A percentile compares a stretch with the other conserved stretches of the same genome.
Evolutionary conservation across 2,888 invertebrate genomes (phyloP).

Genomic region (Hypsopygia costalis): DNA sequence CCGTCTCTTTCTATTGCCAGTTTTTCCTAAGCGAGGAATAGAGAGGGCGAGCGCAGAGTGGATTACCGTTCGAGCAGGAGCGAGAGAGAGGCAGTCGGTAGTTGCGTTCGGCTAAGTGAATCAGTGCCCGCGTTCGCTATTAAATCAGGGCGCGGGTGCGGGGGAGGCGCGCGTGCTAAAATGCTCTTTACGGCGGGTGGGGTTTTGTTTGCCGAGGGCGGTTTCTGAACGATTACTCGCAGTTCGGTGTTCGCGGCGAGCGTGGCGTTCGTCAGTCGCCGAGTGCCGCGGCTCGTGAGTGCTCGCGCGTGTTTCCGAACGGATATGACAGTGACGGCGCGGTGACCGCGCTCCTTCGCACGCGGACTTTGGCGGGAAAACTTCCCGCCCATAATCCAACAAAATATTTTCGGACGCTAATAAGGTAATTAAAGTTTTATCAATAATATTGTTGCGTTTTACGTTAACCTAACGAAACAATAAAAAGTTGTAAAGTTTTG

Average conservation of each 20-base stretch:
- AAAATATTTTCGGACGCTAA: conserved; percentile 81
- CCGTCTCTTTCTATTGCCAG: conserved; percentile 55
- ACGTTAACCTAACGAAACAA: background rate
- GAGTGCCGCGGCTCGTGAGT: conserved; percentile 48
- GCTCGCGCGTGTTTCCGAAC: conserved; percentile 43
- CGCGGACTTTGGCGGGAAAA: conserved; percentile 72
- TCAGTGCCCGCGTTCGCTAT: conserved; percentile 79
- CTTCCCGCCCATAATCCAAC: conserved; percentile 70
- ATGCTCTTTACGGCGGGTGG: conserved; percentile 76
- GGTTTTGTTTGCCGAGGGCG: conserved; percentile 79
- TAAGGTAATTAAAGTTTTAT: conserved; percentile 51
- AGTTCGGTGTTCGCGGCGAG: conserved; percentile 31
- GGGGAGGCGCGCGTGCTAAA: conserved; percentile 70
- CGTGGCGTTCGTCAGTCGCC: conserved; percentile 41
- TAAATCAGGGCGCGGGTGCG: conserved; percentile 76
- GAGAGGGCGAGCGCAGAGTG: conserved; percentile 31
- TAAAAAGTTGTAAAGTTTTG: conserved; percentile 3
- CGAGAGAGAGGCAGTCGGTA: conserved; percentile 61
- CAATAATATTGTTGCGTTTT: conserved; percentile 13
- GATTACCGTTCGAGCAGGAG: conserved; percentile 39
- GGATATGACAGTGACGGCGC: conserved; percentile 58
- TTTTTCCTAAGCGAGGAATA: conserved; percentile 29
- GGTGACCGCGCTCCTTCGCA: conserved; percentile 65
- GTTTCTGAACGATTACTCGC: conserved; percentile 65
- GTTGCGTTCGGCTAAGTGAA: conserved; percentile 79